A percentile compares a stretch with the other conserved stretches of the same genome.
Conservation (phyloP, 2,888 invertebrate genomes). For the Drosophila stalkeri region DNA sequence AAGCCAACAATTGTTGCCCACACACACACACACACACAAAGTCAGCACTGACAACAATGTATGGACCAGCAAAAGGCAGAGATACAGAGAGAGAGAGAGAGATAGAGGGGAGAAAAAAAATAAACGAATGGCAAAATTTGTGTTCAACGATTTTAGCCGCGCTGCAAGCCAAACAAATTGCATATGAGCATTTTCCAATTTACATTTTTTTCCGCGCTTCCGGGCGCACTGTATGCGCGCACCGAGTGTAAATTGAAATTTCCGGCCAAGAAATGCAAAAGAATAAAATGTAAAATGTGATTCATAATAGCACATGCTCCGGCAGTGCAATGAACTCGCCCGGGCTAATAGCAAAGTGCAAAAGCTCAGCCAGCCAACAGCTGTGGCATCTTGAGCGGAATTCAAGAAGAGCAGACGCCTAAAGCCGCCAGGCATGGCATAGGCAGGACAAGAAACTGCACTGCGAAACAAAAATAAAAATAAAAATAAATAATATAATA, state of each 20-base stretch:
- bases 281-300: conserved; percentile 46
- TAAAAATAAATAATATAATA: not conserved
- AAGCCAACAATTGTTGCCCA: conserved; percentile 71
- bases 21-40: not conserved
- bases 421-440: conserved; percentile 18
- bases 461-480: not conserved
- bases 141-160: conserved; percentile 54
- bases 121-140: conserved; percentile 52
- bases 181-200: conserved; percentile 76
- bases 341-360: conserved; percentile 45
- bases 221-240: conserved; percentile 38
- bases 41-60: conserved; percentile 34
- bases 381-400: conserved; percentile 24
- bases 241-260: conserved; percentile 54
- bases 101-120: not conserved
- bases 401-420: conserved; percentile 34
- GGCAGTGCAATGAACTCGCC: conserved; percentile 43
- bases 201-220: conserved; percentile 63
- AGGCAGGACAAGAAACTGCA: conserved; percentile 13
- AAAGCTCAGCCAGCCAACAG: not conserved
- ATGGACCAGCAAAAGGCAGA: conserved; percentile 16
- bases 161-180: conserved; percentile 65
- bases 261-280: conserved; percentile 43
- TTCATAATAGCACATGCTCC: conserved; percentile 35
- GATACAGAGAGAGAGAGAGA: no score